Conservation (phyloP, 1,140 invertebrate species). For the Drosophila sucinea region DNA sequence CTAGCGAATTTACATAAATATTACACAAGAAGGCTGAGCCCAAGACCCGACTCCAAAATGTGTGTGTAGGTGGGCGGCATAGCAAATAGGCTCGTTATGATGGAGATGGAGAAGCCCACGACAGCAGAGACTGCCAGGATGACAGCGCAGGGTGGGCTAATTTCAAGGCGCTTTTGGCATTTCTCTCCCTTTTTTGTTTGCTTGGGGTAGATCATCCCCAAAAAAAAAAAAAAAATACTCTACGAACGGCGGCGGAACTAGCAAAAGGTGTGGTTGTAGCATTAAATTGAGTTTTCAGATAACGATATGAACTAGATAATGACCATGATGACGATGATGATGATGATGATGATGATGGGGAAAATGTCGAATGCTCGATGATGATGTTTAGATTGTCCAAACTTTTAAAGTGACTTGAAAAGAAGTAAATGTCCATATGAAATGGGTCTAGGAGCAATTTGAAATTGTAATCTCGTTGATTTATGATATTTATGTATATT, state of each 20-base stretch:
- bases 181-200: constrained; percentile 3
- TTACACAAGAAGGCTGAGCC: constrained; percentile 56
- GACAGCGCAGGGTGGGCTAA: constrained; percentile 44
- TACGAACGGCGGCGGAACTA: constrained; percentile 35
- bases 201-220: constrained; percentile 42
- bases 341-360: constrained; percentile 1
- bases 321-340: constrained; percentile 6
- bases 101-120: not conserved
- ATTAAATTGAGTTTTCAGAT: constrained; percentile 52
- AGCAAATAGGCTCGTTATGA: constrained; percentile 76
- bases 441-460: constrained; percentile 11
- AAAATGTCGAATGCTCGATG: not conserved
- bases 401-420: constrained; percentile 34
- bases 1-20: constrained; percentile 71
- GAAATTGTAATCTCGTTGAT: constrained; percentile 6
- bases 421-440: constrained; percentile 11
- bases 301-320: constrained; percentile 41
- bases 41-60: constrained; percentile 26
- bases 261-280: constrained; percentile 69
- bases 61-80: constrained; percentile 52
- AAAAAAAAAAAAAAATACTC: not conserved
- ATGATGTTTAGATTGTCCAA: constrained; percentile 27
- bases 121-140: not conserved
- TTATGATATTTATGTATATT: constrained; percentile 9
- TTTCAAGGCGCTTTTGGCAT: constrained; percentile 39